Percentiles rank a stretch among this genome's conserved stretches.
phyloP scores from a whole-genome alignment of 1,140 invertebrate genomes.

The Melanaphis sacchari region DNA sequence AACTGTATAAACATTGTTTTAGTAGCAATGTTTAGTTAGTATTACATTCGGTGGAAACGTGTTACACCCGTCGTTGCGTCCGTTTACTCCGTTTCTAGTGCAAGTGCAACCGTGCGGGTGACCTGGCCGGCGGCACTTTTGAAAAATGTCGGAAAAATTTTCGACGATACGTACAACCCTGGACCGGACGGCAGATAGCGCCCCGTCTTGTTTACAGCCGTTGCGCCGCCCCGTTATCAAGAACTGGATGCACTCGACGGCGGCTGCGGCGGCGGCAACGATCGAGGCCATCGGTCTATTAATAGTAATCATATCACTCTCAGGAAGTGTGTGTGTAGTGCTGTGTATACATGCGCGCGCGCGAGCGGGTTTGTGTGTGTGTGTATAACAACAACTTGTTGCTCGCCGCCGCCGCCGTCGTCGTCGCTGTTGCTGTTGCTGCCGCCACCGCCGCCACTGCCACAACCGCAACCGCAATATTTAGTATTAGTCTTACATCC shows the following conservation, averaged over 20 bases:
- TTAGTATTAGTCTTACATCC: not conserved
- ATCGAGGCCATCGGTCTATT: slow-evolving; percentile 55
- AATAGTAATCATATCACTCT: slow-evolving; percentile 56
- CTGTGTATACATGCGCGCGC: not conserved
- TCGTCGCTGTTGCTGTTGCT: not conserved
- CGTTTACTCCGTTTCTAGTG: not conserved
- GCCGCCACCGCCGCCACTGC: not conserved
- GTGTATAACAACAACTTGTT: slow-evolving; percentile 43
- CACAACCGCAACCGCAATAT: not conserved
- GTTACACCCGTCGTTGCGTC: not conserved
- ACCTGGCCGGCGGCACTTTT: not conserved
- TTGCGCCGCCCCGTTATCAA: slow-evolving; percentile 40
- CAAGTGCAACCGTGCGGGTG: not conserved
- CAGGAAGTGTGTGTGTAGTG: slow-evolving; percentile 12
- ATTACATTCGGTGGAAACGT: not conserved
- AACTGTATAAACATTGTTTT: no score
- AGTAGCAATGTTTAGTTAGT: no score
- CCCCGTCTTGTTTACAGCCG: not conserved
- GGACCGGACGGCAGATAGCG: slow-evolving; percentile 32
- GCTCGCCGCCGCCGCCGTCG: not conserved
- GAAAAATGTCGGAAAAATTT: not conserved
- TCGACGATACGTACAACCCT: not conserved
- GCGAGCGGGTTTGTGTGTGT: not conserved
- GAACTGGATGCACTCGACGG: slow-evolving; percentile 45
- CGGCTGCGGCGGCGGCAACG: not conserved